phyloP scores from a whole-genome alignment of 1,140 invertebrate species.

The Halesus radiatus region DNA sequence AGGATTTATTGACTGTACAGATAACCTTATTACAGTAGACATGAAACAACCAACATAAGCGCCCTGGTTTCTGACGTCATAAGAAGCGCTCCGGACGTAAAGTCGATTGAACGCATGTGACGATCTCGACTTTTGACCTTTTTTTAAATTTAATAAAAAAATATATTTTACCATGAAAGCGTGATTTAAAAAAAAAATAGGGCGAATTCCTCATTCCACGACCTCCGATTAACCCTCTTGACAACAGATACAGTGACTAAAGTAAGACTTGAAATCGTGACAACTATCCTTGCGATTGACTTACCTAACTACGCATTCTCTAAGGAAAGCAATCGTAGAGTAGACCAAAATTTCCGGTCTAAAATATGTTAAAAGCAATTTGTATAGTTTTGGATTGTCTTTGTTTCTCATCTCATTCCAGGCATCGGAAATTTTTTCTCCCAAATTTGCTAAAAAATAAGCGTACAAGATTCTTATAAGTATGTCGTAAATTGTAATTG shows the following conservation, averaged over 20 bases:
- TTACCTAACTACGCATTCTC: constrained; percentile 41
- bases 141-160: too few species aligned
- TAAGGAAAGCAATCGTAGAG: neutral
- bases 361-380: constrained; percentile 13
- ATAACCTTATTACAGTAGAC: too few species aligned
- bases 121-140: too few species aligned
- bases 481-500: too few species aligned
- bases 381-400: constrained; percentile 13
- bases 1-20: too few species aligned
- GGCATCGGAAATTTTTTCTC: neutral
- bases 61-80: too few species aligned
- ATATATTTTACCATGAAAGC: neutral
- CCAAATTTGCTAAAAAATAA: constrained; percentile 31
- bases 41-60: too few species aligned
- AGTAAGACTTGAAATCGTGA: too few species aligned
- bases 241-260: neutral
- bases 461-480: neutral
- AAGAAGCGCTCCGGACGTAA: too few species aligned
- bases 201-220: neutral
- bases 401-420: constrained; percentile 7
- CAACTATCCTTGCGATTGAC: neutral
- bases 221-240: neutral
- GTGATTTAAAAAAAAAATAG: neutral
- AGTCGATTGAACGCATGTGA: too few species aligned
- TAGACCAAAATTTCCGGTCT: neutral